Evolutionary conservation across 2,113 vertebrate species (phyloP), one percentile per base, ranked within the genome.

Genomic region (Takifugu flavidus): DNA sequence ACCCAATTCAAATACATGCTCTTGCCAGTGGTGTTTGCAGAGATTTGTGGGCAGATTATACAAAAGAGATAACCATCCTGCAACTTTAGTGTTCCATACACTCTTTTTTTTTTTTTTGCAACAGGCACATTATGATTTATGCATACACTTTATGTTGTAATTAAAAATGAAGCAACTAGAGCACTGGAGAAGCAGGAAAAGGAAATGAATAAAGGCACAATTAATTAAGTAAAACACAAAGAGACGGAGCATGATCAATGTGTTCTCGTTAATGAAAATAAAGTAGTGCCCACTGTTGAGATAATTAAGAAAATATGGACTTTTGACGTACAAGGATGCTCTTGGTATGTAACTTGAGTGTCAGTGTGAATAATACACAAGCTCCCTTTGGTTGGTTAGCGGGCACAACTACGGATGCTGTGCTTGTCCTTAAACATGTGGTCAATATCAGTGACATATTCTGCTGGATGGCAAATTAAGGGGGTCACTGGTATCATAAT

Each of bases 1-100:
- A 76, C 79, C 86, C 78, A 83, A 68, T 80, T 84, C 80, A 84
- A 79, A 84, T 72, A 86, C 79, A 80, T 75, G 74, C 64, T 82
- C 57, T 70, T 72, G 76, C 79, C 76, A 74, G 6, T 70, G 64
- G 77, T 43, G 20, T 72, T 74, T 73, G 78, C 69, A 27, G n/a
- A 74, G 61, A 74, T 75, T 68, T 74, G 50, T 65, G 58, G 63
- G 62, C 55, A 82, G 71, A 85, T 69, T 74, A 72, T 34, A 76
- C 67, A 49, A 82, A 62, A 47, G 65, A 56, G 47, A 13, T 53
- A 39, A 39, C 34, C 34, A 39, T 39, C 7, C 45, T 5, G 45
- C 45, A 15, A 4, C n/a, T n/a, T 7, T 5, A 15, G 13, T 47
- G 4, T 47, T n/a, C 45, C 4, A 15, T n/a, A 15, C 45, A 20